Percentiles rank a stretch among this genome's conserved stretches.
Evolutionary conservation across 2,113 vertebrate genomes (phyloP).

Genomic region (Toxotes jaculatrix): DNA sequence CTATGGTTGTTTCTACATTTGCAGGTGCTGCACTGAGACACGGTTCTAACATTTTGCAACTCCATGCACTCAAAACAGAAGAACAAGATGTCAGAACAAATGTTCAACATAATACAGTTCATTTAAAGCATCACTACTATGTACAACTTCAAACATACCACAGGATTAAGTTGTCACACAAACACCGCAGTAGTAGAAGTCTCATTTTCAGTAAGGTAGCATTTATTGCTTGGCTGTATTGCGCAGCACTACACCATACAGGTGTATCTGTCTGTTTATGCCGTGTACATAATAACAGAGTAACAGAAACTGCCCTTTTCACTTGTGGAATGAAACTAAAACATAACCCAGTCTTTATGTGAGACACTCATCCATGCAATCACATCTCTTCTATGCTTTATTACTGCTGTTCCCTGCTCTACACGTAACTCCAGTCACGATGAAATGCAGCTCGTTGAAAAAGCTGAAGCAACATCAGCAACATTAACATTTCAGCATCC

Average conservation of each 20-base stretch:
- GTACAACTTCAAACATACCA: neutral
- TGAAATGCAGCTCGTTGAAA: conserved; percentile 12
- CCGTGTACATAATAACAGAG: neutral
- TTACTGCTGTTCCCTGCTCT: neutral
- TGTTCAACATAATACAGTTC: too few species aligned
- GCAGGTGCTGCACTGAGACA: neutral
- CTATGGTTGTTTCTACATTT: too few species aligned
- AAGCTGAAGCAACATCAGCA: neutral
- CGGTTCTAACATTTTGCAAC: neutral
- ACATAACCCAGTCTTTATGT: neutral
- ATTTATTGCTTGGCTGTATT: neutral
- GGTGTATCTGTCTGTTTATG: neutral
- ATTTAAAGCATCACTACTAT: too few species aligned
- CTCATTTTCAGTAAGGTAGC: neutral
- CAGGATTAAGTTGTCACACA: neutral
- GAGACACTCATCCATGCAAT: neutral
- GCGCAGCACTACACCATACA: too few species aligned
- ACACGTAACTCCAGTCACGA: too few species aligned
- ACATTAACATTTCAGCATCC: neutral
- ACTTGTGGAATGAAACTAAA: neutral
- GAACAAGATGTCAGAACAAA: too few species aligned
- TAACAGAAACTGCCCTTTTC: neutral
- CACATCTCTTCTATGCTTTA: neutral
- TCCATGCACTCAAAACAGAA: too few species aligned
- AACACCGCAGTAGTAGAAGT: neutral